Evolutionary conservation across 2,113 vertebrate species (phyloP), one percentile per base, ranked within the genome.

Genomic region (Thoracochromis brauschi): DNA sequence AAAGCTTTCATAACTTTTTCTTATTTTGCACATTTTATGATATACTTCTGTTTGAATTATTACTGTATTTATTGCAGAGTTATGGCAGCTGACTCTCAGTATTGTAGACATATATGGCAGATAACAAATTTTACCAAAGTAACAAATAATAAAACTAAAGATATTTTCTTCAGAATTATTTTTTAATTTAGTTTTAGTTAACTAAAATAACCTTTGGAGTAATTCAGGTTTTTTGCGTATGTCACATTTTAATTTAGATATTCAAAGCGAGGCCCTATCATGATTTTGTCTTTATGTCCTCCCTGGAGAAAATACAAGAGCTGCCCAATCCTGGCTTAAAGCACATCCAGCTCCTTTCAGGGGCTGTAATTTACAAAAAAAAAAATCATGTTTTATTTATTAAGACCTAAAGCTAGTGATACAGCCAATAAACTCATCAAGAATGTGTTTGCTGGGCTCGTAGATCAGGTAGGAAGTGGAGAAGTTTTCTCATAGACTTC

Each of bases 211-310:
- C 17, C n/a, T 65, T 38, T 38, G 33, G 10, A 38, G 19, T 38
- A 38, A 65, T 38, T 38, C 33, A 1, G 60, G 0, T 51, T 57
- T 29, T 65, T 63, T 63, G 60, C 19, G 1, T n/a, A 10, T 1
- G 2, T 65, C 60, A 38, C 31, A n/a, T 65, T 65, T 65, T 38
- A 65, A 65, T 65, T 65, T 65, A 38, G 3, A 38, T 13, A 38
- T 13, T 65, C 33, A 38, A 65, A 65, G 60, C 0, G 19, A 38
- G 33, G 33, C 33, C 1, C 60, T 65, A 2, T n/a, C 60, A 1
- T 21, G 19, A 65, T 12, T 38, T 65, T 65, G 19, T 38, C 33
- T 38, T 65, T 65, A 65, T 65, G 60, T 65, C 10, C 60, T 0
- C 29, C 29, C 58, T 33, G 58, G 0, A 71, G 0, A 42, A 40